Base-by-base conservation (phyloP, 2,797 vertebrate species). In the Anolis apletophallus region DNA sequence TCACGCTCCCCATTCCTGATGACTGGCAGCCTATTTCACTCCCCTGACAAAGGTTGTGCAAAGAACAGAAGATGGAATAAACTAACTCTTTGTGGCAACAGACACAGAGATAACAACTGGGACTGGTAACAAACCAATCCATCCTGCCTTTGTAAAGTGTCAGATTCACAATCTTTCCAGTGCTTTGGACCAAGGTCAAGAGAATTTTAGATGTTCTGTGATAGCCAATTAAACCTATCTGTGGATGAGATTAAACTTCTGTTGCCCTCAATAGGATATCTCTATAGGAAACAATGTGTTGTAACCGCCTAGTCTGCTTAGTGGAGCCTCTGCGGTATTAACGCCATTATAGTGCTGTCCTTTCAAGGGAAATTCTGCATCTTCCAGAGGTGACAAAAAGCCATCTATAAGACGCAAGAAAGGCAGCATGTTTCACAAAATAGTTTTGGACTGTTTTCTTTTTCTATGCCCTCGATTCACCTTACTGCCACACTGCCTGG, bases 11-110 rank as follows among this genome's bases (percentile, higher is more conserved):
- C 40, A 72, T 40, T 78, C 54, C 50, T 29, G 3, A 7, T 77
- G 87, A 78, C 57, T 72, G 84, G 74, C 84, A 82, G 72, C 46
- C 84, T 78, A 82, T 82, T 82, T 79, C 67, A 82, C 50, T 54
- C 74, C 74, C 64, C 80, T 78, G 84, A 82, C 84, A 88, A 72
- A 82, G 79, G 55, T 72, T 82, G 87, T 72, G 73, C 73, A 85
- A 82, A 85, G 87, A 82, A 88, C 79, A 88, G 87, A 61, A 71
- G 64, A 78, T 73, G 74, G 74, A 88, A 85, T 77, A 85, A 82
- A 82, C 83, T 81, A 81, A 88, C 61, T 77, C 72, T 77, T 88
- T 85, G 73, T 82, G 50, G 74, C 54, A 78, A 77, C 67, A 78
- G 79, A 61, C 84, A 81, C 2, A 76, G 79, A 71, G 87, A 85